These are phyloP conservation scores for Drosophila nr. fundita DNA, from an alignment of 2,888 invertebrate species.

Conservation along the genomic window DNA sequence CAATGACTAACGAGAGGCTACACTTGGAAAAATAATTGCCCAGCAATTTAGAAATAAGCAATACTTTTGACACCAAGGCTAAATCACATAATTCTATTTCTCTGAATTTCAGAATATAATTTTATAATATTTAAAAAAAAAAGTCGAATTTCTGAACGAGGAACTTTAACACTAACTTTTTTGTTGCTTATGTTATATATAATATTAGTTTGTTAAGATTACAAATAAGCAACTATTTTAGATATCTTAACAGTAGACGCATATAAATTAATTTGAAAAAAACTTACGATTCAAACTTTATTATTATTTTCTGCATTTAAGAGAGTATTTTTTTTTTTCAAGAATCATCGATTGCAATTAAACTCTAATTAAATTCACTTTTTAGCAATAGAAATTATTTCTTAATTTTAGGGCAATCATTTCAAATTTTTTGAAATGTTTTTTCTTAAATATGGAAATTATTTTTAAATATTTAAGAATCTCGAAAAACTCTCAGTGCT, in stretches of 20 bases:
- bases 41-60: not conserved
- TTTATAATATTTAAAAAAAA: not conserved
- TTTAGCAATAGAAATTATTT: not conserved
- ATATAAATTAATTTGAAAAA: not conserved
- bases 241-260: not conserved
- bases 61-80: not conserved
- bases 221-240: not conserved
- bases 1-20: too few species aligned
- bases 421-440: not conserved
- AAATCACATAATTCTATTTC: not conserved
- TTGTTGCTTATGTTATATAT: not conserved
- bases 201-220: not conserved
- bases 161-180: not conserved
- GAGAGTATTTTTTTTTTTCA: not conserved
- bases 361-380: not conserved
- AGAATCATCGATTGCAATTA: not conserved
- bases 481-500: not conserved
- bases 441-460: not conserved
- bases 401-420: not conserved
- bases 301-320: not conserved
- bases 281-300: too few species aligned
- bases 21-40: not conserved
- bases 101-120: not conserved
- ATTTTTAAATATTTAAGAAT: not conserved
- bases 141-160: not conserved